Evolutionary conservation across 2,113 vertebrate species (phyloP), one percentile per base, ranked within the genome.

Genomic region (Triplophysa dalaica): DNA sequence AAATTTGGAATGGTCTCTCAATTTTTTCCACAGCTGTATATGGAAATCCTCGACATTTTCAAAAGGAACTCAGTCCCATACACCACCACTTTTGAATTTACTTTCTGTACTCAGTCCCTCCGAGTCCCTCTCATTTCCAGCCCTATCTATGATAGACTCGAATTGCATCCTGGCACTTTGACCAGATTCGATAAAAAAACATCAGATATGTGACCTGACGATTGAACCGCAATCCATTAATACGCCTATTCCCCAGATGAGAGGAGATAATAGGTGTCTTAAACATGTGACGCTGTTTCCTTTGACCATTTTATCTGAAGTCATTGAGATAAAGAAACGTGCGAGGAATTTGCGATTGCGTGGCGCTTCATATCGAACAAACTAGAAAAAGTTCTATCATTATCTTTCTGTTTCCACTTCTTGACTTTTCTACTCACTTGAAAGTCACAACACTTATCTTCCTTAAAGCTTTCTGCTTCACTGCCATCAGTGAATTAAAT

Each of bases 291-390:
- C 21, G 29, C 58, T 60, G 54, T 41, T 38, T 38, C 61, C 69
- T 77, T 77, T 73, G 66, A 77, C 48, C 65, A 22, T 21, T 68
- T 75, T 3, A 38, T 75, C 54, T 24, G 17, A 60, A 43, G 12
- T 58, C 1, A n/a, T 21, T 64, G 9, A 9, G 24, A 29, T 70
- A 6, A 6, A 70, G 8, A 4, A 52, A 70, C 1, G 2, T 54
- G 22, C n/a, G 0, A 58, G 13, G 1, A 21, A 58, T 58, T 21
- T 21, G 19, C 8, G 24, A 69, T 69, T 81, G 43, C 70, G 52
- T 69, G 41, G 79, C 41, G 52, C 29, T 56, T 3, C 29, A 22
- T 50, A 58, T 41, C 8, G 21, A 16, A 73, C 54, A 72, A 56
- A 14, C 19, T 38, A 38, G 24, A 56, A 24, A 63, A 63, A 29